Evolutionary conservation across 1,140 invertebrate genomes (phyloP), one percentile per base, ranked within the genome.

Genomic region (Macrobrachium nipponense): DNA sequence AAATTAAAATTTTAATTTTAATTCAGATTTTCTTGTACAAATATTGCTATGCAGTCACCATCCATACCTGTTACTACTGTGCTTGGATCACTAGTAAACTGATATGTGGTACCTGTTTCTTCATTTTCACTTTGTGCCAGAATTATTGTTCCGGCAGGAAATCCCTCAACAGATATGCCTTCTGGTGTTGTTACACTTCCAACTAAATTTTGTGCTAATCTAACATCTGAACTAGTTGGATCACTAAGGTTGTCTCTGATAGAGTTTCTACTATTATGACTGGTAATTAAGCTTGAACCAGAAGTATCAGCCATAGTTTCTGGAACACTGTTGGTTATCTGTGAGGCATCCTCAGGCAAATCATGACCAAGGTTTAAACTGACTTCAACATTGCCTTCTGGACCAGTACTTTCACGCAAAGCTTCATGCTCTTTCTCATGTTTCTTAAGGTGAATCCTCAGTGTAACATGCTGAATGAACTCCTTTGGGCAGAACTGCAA

Each of bases 371-470:
- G 68, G 20, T 12, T 23, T 23, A 70, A 43, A 36, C 68, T 70
- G 23, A 70, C 76, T 6, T 27, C 76, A 36, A 36, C 27, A 12
- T 79, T 59, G 20, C 51, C 12, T 51, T 51, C 51, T 5, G 51
- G 51, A 51, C 51, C 51, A 51, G 51, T 51, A 51, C 15, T 20
- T n/a, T 43, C 68, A n/a, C 68, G 68, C 20, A 70, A 70, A 15
- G 14, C 10, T 5, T 70, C 68, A 6, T 44, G 73, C 15, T 58
- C 44, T 86, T 89, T 60, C 89, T 90, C 70, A 86, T 90, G 88
- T 20, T 88, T 88, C 75, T 84, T 87, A 36, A 88, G 68, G 68
- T 88, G 88, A 20, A 76, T 82, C n/a, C 70, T 87, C n/a, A 88
- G 76, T 15, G 85, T 87, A 8, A 87, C 85, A 7, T 23, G 70